Percentiles rank a stretch among this genome's conserved stretches.
Conservation (phyloP, 2,113 vertebrate species). For the Nerophis ophidion region DNA sequence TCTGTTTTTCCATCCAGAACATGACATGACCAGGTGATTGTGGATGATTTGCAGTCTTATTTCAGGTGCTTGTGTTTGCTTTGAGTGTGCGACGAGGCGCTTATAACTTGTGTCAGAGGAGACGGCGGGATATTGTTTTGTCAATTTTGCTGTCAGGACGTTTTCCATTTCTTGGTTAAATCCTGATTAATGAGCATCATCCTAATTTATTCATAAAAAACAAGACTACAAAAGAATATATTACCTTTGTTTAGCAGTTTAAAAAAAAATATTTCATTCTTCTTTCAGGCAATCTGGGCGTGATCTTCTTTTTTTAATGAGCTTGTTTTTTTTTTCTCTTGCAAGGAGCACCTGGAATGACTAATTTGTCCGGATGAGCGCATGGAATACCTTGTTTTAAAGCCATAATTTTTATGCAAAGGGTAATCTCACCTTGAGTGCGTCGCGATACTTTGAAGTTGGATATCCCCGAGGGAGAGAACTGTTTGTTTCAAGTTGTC, state of each 20-base stretch:
- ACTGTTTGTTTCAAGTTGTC: slow-evolving; percentile 40
- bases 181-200: background rate
- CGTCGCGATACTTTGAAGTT: slow-evolving; percentile 43
- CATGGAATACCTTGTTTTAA: slow-evolving; percentile 39
- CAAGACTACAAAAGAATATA: slow-evolving; percentile 38
- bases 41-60: no score
- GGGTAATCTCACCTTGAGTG: slow-evolving; percentile 39
- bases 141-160: no score
- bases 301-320: slow-evolving; percentile 23
- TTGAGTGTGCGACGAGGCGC: no score
- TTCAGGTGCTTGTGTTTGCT: no score
- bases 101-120: no score
- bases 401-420: slow-evolving; percentile 40
- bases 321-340: slow-evolving; percentile 36
- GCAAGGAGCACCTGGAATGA: slow-evolving; percentile 40
- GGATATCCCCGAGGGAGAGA: slow-evolving; percentile 21
- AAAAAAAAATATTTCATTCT: slow-evolving; percentile 10
- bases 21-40: no score
- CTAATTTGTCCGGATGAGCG: slow-evolving; percentile 39
- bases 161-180: no score
- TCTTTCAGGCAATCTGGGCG: slow-evolving; percentile 28
- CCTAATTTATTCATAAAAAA: slow-evolving; percentile 41
- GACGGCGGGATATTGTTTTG: no score
- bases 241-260: slow-evolving; percentile 33
- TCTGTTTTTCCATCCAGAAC: no score